Evolutionary conservation across 2,797 vertebrate species (phyloP), one percentile per base, ranked within the genome.

Genomic region (Gallirallus australis): DNA sequence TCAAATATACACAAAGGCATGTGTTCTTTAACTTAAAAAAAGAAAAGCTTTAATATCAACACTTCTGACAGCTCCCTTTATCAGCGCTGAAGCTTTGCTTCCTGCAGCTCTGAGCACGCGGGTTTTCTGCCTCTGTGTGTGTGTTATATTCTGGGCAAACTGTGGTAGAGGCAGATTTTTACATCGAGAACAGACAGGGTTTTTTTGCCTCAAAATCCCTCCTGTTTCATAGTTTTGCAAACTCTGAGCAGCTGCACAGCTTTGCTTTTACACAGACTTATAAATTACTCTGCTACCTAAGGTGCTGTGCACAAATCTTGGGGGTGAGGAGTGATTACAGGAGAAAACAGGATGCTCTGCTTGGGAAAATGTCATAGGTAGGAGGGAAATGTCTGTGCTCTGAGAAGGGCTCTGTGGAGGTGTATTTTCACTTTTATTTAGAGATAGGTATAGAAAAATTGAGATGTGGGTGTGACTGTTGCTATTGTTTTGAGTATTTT

Each of bases 1-100:
- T 42, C 27, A 72, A 28, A 59, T 33, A 12, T 12, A 61, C 71
- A 54, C 64, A 40, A 50, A 96, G 87, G 81, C 23, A 7, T 61
- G 40, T 35, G 66, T 48, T 94, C 69, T 33, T 47, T 31, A 82
- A 75, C 72, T 53, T 19, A 11, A 30, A 88, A 82, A 68, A 87
- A 70, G 72, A 64, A 25, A 79, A 16, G 17, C 52, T 96, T 89
- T 96, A 75, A 70, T 53, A 81, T 95, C 94, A 92, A 82, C 95
- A 86, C 45, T 78, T n/a, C 42, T 97, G 96, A 93, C 96, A 96
- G 90, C n/a, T 75, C 81, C 61, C 82, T 96, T 52, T 80, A 31
- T 76, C 91, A 66, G 84, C 2, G 0, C n/a, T 14, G 72, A 77
- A 69, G 73, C 59, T 96, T 90, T 33, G 88, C 91, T 96, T 96